A percentile compares a stretch with the other conserved stretches of the same genome.
These are phyloP conservation scores for Pocillopora grandis DNA, from an alignment of 92 coral and sea anemone genomes.

Conservation along the genomic window DNA sequence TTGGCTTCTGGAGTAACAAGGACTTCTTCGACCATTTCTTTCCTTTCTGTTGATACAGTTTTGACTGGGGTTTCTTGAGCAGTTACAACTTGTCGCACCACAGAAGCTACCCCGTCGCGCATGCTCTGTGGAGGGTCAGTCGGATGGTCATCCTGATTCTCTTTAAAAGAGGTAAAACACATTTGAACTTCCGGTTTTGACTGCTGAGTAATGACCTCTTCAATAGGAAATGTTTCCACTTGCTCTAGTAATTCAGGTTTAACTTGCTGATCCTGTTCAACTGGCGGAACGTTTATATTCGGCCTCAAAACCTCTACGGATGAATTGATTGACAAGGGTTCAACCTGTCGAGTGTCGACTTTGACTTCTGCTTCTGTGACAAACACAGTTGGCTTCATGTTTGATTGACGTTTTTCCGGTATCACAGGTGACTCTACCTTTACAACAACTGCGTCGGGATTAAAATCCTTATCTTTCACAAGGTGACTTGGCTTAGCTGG, in stretches of 20 bases:
- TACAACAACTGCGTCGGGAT: background rate
- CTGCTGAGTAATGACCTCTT: background rate
- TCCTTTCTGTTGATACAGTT: background rate
- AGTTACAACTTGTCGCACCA: background rate
- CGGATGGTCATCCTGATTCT: background rate
- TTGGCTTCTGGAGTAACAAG: slow-evolving; percentile 35
- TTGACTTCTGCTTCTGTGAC: background rate
- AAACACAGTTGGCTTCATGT: background rate
- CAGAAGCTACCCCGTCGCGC: background rate
- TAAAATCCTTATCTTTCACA: background rate
- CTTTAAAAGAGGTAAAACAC: background rate
- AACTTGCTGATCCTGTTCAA: background rate
- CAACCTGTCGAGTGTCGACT: slow-evolving; percentile 2
- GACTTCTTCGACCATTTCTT: slow-evolving; percentile 2
- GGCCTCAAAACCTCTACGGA: background rate
- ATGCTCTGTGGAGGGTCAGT: background rate
- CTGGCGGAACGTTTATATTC: background rate
- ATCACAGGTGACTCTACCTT: background rate
- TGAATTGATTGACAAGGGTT: background rate
- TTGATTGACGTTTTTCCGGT: slow-evolving; percentile 32
- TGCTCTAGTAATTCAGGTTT: background rate
- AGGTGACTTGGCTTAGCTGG: background rate
- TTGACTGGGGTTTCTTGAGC: background rate
- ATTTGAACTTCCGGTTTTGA: background rate
- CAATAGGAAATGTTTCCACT: background rate